Evolutionary conservation across 2,797 vertebrate species (phyloP), one percentile per base, ranked within the genome.

Genomic region (Argya squamiceps): DNA sequence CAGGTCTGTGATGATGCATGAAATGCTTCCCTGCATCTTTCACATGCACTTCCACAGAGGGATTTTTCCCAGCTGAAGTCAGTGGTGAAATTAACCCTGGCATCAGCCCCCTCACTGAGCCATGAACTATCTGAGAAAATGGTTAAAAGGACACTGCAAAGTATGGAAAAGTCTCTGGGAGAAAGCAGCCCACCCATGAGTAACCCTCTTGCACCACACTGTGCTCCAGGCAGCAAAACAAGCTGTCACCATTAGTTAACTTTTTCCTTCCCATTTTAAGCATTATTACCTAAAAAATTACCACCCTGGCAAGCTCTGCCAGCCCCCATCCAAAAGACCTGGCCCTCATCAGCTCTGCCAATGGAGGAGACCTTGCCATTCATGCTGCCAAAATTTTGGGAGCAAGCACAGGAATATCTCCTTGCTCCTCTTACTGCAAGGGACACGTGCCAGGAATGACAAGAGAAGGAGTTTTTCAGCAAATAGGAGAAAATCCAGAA

Each of bases 381-480:
- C 2, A 9, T 6, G 26, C 46, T 32, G 84, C 50, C 6, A 8
- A 15, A 12, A 50, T 29, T 63, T 6, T 9, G 44, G 76, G 43
- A 89, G 27, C 1, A 5, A 89, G 85, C 26, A 75, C 21, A 7
- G 26, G 27, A 87, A 22, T 39, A 59, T 41, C 56, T 73, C 69
- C 56, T 37, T 52, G 13, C 30, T 46, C 17, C 56, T 60, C 24
- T 3, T 0, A 32, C 68, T 15, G 15, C 37, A 30, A 55, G 26
- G 46, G 30, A 44, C 0, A 0, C 0, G 0, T 8, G 24, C 55
- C 63, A 78, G 56, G 44, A 65, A 59, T 0, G 1, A 1, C 1
- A 2, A 59, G 3, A 39, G 27, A 79, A 63, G 14, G 22, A 1
- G 3, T 21, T 71, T 78, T 44, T 47, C 63, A 52, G n/a, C 15